phyloP scores from a whole-genome alignment of 2,113 vertebrate species.

The Hippocampus comes region DNA sequence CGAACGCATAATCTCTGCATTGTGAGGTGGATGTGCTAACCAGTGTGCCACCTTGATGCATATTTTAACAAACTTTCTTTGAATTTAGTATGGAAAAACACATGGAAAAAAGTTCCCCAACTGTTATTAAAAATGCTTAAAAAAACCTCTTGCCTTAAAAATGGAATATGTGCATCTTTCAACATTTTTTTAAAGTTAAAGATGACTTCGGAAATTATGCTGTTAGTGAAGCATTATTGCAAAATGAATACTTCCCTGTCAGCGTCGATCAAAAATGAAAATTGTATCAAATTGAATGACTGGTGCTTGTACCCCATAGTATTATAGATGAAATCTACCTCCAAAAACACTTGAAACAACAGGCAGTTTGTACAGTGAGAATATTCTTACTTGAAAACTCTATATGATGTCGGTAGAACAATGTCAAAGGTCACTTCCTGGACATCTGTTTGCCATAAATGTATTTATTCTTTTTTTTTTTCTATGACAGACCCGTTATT shows the following conservation, averaged over 20 bases:
- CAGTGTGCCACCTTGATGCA: too few relatives aligned
- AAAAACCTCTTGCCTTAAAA: too few relatives aligned
- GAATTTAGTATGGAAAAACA: too few relatives aligned
- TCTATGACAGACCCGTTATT: not conserved
- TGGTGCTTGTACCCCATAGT: not conserved
- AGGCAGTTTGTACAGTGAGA: not conserved
- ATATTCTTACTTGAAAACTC: not conserved
- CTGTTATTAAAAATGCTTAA: too few relatives aligned
- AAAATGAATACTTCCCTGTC: not conserved
- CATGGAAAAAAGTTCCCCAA: too few relatives aligned
- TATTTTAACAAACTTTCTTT: too few relatives aligned
- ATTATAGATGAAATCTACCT: not conserved
- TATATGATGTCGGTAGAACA: not conserved
- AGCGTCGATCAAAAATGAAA: not conserved
- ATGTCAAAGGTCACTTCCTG: conserved; percentile 23
- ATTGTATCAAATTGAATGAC: too few relatives aligned
- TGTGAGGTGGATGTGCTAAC: too few relatives aligned
- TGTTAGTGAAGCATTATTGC: not conserved
- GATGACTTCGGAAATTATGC: not conserved
- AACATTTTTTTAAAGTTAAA: not conserved
- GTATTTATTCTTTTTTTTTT: conserved; percentile 18
- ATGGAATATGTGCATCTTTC: too few relatives aligned
- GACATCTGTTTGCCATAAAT: conserved; percentile 47
- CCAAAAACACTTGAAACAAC: not conserved
- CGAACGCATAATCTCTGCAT: too few relatives aligned